phyloP scores from a whole-genome alignment of 2,888 invertebrate species.

The Chironomus tentans region DNA sequence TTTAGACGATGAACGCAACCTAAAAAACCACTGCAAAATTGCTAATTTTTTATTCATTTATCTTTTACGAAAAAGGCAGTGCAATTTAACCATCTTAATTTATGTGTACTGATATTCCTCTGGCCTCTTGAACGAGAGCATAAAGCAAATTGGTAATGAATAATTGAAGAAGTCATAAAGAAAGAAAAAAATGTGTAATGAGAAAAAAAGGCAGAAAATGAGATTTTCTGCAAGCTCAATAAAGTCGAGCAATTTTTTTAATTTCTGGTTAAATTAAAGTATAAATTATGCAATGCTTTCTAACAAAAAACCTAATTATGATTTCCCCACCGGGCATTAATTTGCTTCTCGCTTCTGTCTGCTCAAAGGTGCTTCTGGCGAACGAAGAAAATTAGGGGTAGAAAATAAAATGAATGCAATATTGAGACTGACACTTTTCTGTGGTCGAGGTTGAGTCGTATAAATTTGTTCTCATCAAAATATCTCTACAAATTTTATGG shows the following conservation, averaged over 20 bases:
- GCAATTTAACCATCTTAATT: background rate
- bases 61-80: background rate
- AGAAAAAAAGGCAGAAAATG: background rate
- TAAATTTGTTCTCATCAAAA: no score
- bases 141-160: conserved; percentile 1
- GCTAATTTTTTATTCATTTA: background rate
- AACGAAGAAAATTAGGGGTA: no score
- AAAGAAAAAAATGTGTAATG: conserved; percentile 2
- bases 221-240: background rate
- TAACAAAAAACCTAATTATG: conserved; percentile 19
- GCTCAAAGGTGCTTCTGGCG: no score
- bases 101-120: background rate
- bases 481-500: no score
- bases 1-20: no score
- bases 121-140: background rate
- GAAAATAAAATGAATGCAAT: no score
- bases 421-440: no score
- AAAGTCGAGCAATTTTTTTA: conserved; percentile 5
- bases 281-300: conserved; percentile 10
- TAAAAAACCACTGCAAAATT: background rate
- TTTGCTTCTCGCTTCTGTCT: no score
- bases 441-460: no score
- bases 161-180: conserved; percentile 15
- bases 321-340: conserved; percentile 17
- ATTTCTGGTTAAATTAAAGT: conserved; percentile 8